phyloP scores from a whole-genome alignment of 2,888 invertebrate species.

The Scelioninae gen. 1 region DNA sequence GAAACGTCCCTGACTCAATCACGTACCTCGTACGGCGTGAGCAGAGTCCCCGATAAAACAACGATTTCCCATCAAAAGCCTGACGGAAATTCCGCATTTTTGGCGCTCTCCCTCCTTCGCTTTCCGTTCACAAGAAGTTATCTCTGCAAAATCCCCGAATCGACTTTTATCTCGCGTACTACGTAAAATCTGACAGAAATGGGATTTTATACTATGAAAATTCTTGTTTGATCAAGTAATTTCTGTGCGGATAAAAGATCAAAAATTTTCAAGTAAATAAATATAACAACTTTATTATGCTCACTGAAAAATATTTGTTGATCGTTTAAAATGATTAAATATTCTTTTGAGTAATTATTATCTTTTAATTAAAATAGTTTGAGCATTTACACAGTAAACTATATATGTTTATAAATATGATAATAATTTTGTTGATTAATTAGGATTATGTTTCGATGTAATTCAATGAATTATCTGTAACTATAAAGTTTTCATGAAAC shows the following conservation, averaged over 20 bases:
- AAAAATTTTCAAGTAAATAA: conserved; percentile 6
- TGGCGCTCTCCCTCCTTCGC: conserved; percentile 13
- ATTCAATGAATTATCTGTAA: neutral
- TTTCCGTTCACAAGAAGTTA: conserved; percentile 34
- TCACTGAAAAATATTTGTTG: too few species aligned
- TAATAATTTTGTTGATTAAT: too few species aligned
- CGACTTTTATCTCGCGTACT: conserved; percentile 36
- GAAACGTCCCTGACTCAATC: conserved; percentile 46
- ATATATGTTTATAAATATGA: too few species aligned
- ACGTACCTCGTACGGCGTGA: conserved; percentile 48
- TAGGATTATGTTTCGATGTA: too few species aligned
- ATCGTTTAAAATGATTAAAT: too few species aligned
- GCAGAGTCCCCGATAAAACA: conserved; percentile 47
- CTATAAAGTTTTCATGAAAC: neutral
- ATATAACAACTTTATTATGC: neutral
- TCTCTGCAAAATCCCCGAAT: conserved; percentile 30
- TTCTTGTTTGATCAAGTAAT: conserved; percentile 44
- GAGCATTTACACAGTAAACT: too few species aligned
- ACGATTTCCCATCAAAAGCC: conserved; percentile 52
- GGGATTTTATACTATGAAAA: conserved; percentile 38
- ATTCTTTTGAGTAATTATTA: too few species aligned
- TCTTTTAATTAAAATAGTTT: too few species aligned
- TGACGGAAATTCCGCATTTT: conserved; percentile 49
- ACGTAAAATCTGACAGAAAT: conserved; percentile 39
- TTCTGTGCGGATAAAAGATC: conserved; percentile 9